These are phyloP conservation scores for Agraylea sexmaculata DNA, from an alignment of 1,140 invertebrate species.

Conservation along the genomic window DNA sequence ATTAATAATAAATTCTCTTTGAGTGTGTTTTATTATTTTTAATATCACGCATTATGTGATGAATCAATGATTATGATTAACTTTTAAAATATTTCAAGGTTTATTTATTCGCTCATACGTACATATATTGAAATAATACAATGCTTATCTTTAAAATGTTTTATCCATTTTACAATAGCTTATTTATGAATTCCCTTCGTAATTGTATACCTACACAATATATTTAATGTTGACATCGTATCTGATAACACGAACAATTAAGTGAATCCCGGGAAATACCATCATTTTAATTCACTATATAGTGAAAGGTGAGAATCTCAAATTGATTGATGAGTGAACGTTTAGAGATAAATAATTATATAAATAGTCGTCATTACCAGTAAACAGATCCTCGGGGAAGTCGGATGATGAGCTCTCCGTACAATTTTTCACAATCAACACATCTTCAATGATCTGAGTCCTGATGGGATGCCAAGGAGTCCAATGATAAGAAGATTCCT, in stretches of 20 bases:
- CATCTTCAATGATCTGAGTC: not conserved
- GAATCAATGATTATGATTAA: too few relatives aligned
- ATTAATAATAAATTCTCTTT: too few relatives aligned
- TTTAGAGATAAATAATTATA: not conserved
- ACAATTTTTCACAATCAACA: not conserved
- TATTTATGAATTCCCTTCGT: too few relatives aligned
- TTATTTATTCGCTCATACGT: too few relatives aligned
- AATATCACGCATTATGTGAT: too few relatives aligned
- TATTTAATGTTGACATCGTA: not conserved
- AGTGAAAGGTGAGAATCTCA: not conserved
- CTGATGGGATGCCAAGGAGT: constrained; percentile 9
- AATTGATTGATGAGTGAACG: not conserved
- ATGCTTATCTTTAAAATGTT: too few relatives aligned
- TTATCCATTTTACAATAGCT: too few relatives aligned
- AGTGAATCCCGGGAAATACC: not conserved
- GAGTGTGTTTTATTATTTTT: too few relatives aligned
- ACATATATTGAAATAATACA: too few relatives aligned
- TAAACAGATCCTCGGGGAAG: constrained; percentile 11
- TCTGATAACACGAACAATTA: not conserved
- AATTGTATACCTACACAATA: not conserved
- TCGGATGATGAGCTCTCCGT: not conserved
- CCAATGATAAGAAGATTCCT: constrained; percentile 5
- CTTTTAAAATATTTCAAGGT: too few relatives aligned
- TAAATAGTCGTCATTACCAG: constrained; percentile 1
- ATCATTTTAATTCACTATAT: not conserved